Evolutionary conservation across 2,888 invertebrate genomes (phyloP).

Genomic region (Polydrusus pterygomalis): DNA sequence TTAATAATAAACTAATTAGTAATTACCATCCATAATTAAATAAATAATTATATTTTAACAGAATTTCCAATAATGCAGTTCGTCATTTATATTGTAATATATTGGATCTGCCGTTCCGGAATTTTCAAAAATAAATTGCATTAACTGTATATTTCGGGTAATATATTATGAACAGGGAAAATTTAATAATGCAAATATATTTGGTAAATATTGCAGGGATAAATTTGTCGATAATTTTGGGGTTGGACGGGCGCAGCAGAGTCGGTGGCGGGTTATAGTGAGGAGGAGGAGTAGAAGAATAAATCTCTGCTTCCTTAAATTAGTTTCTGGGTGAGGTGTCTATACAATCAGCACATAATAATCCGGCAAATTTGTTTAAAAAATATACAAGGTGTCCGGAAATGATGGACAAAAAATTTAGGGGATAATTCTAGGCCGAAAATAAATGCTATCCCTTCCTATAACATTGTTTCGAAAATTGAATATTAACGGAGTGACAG

Average conservation of each 20-base stretch:
- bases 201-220: conserved; percentile 41
- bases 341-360: too few species aligned
- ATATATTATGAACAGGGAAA: conserved; percentile 42
- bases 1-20: conserved; percentile 18
- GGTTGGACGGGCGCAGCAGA: not conserved
- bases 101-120: conserved; percentile 20
- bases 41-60: conserved; percentile 34
- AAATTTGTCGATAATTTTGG: conserved; percentile 15
- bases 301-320: too few species aligned
- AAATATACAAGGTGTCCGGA: too few species aligned
- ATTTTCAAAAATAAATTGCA: conserved; percentile 44
- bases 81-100: conserved; percentile 34
- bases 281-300: too few species aligned
- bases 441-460: too few species aligned
- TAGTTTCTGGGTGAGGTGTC: too few species aligned
- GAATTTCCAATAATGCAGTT: conserved; percentile 21
- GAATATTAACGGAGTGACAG: too few species aligned
- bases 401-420: too few species aligned
- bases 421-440: too few species aligned
- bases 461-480: too few species aligned
- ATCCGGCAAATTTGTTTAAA: too few species aligned
- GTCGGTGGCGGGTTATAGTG: too few species aligned
- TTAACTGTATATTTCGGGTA: conserved; percentile 40
- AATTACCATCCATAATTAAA: conserved; percentile 20
- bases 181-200: conserved; percentile 53